These are phyloP conservation scores for Thymelicus lineola DNA, from an alignment of 2,888 invertebrate species.

Conservation along the genomic window DNA sequence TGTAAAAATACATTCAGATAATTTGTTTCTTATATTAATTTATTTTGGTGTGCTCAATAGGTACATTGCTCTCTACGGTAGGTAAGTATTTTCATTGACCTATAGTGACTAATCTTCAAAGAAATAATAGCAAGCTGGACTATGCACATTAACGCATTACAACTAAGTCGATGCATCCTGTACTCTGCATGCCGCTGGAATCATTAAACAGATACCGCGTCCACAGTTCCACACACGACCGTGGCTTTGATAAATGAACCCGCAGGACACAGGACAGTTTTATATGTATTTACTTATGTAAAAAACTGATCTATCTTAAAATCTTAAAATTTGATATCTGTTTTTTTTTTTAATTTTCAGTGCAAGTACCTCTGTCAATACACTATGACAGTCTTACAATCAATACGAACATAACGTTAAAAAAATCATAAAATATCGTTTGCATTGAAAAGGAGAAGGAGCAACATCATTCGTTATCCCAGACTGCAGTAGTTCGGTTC, in stretches of 20 bases:
- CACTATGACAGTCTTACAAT: too few species aligned
- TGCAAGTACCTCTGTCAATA: too few species aligned
- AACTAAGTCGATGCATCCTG: conserved; percentile 34
- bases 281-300: not conserved
- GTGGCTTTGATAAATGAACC: not conserved
- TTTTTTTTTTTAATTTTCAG: too few species aligned
- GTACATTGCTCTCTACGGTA: too few species aligned
- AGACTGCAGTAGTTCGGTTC: not conserved
- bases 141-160: conserved; percentile 36
- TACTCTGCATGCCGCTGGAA: conserved; percentile 27
- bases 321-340: too few species aligned
- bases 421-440: too few species aligned
- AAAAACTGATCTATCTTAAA: too few species aligned
- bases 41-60: too few species aligned
- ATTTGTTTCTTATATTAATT: too few species aligned
- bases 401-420: too few species aligned
- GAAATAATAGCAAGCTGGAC: conserved; percentile 27
- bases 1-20: too few species aligned
- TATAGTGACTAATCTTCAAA: conserved; percentile 37
- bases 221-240: conserved; percentile 6
- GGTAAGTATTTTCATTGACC: conserved; percentile 9
- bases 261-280: conserved; percentile 7
- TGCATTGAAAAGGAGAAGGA: too few species aligned
- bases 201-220: conserved; percentile 25
- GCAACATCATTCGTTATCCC: not conserved